These are phyloP conservation scores for Cotesia vestalis DNA, from an alignment of 1,140 invertebrate species.

Conservation along the genomic window DNA sequence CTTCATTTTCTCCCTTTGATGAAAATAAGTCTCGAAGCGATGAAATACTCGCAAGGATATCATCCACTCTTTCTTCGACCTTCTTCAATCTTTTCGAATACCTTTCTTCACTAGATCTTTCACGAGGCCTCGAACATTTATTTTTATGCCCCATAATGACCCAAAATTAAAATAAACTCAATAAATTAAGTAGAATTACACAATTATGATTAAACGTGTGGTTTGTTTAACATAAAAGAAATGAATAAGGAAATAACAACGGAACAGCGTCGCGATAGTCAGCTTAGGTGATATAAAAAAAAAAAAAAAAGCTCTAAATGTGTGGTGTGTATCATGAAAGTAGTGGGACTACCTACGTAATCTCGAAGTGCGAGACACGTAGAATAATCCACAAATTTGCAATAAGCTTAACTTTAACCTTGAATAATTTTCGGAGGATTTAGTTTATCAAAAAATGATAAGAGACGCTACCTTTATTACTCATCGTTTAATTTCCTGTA, in stretches of 20 bases:
- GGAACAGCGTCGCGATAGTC: background rate
- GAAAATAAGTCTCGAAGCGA: too few relatives aligned
- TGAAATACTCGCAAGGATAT: too few relatives aligned
- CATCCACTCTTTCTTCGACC: too few relatives aligned
- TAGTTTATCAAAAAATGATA: too few relatives aligned
- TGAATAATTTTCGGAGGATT: too few relatives aligned
- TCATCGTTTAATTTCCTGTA: too few relatives aligned
- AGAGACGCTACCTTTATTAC: too few relatives aligned
- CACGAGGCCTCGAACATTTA: background rate
- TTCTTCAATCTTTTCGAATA: constrained; percentile 3
- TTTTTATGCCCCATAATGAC: background rate
- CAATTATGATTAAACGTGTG: background rate
- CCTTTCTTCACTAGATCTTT: background rate
- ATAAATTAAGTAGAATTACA: background rate
- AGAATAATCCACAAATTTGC: too few relatives aligned
- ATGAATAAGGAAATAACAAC: constrained; percentile 3
- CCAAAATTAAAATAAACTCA: background rate
- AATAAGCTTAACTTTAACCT: too few relatives aligned
- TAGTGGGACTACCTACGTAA: constrained; percentile 5
- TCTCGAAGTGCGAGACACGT: background rate
- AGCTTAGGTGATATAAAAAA: background rate
- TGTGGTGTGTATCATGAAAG: background rate
- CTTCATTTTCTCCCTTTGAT: background rate
- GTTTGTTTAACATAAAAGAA: constrained; percentile 1
- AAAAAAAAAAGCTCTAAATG: background rate